Percentiles rank a stretch among this genome's conserved stretches.
Evolutionary conservation across 2,113 vertebrate genomes (phyloP).

Genomic region (Eidolon helvum): DNA sequence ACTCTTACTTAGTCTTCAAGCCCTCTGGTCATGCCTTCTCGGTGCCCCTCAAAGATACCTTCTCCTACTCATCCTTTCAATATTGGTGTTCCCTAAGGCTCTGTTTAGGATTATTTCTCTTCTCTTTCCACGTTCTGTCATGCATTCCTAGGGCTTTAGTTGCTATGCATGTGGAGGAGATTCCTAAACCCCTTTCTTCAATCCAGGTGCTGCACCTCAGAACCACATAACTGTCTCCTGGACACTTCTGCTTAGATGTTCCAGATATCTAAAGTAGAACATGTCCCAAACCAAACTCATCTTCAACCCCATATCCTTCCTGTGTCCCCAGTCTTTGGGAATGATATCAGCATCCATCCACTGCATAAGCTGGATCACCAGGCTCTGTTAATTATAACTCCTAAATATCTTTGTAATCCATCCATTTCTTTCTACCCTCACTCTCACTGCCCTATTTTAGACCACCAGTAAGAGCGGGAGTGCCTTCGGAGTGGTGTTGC

Average conservation of each 20-base stretch:
- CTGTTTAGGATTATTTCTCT: neutral
- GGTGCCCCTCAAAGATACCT: neutral
- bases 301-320: neutral
- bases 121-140: neutral
- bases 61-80: neutral
- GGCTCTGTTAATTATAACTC: neutral
- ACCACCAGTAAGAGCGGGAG: neutral
- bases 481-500: neutral
- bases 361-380: neutral
- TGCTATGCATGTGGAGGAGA: fast-evolving
- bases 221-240: neutral
- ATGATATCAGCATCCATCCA: neutral
- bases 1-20: neutral
- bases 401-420: neutral
- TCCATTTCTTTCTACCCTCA: neutral
- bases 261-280: neutral
- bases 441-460: neutral
- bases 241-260: neutral
- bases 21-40: neutral
- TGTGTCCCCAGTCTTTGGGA: neutral
- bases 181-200: neutral
- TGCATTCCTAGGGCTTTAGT: neutral
- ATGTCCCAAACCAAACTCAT: neutral
- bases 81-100: neutral
- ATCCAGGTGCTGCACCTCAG: neutral